Base-by-base conservation (phyloP, 2,888 invertebrate genomes). In the Morpho helenor region DNA sequence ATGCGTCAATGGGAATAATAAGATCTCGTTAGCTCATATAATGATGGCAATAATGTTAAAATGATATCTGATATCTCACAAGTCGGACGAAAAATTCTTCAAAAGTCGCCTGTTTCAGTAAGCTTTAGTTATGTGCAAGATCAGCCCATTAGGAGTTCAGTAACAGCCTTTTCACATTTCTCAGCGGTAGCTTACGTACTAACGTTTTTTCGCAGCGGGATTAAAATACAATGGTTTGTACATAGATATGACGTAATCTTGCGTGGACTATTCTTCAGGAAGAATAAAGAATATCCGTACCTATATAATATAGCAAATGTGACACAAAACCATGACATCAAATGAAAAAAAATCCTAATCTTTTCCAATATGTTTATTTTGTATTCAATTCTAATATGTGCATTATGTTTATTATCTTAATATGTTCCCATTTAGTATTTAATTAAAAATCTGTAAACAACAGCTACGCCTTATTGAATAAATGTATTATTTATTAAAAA, bases 101-200 rank as follows among this genome's bases (percentile, higher is more conserved):
- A 22, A 48, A 47, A 40, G 45, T 43, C 47, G 42, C n/a, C 49
- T 49, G 52, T 50, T 49, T 57, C 45, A 41, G 48, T 56, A 58
- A 64, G 60, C 62, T 60, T 60, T 67, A 60, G 62, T 64, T 62
- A 60, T 61, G 52, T 57, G 49, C 61, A 63, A 60, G 65, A 66
- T 59, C 64, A 62, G 46, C 50, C 61, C 66, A 63, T 62, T 65
- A 65, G 62, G 67, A 71, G 79, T 73, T 73, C 71, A 68, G 68
- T 73, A 77, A 82, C 74, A 81, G 70, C 76, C 71, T 76, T 82
- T 73, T 73, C 74, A 68, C 78, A 78, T 84, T 81, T 73, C 77
- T 58, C 78, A 73, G 68, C 70, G 63, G 71, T 67, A 68, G 68
- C 53, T 59, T 62, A 68, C 60, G 58, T 63, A 57, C 41, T 46